A percentile compares a stretch with the other conserved stretches of the same genome.
These are phyloP conservation scores for Struthidea cinerea DNA, from an alignment of 2,113 vertebrate genomes.

Conservation along the genomic window DNA sequence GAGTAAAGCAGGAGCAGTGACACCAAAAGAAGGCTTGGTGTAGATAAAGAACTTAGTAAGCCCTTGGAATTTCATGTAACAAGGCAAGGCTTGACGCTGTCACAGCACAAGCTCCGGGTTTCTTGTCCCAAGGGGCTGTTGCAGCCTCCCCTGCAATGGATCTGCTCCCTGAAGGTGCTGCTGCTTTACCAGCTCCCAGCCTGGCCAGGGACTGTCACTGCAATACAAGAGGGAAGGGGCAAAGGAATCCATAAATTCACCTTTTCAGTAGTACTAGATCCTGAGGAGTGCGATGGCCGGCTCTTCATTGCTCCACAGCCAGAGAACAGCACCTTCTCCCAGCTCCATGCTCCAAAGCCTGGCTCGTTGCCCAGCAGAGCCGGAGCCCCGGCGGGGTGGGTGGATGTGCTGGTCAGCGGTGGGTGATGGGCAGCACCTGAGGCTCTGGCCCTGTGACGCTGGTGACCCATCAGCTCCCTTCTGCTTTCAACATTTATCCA, in stretches of 20 bases:
- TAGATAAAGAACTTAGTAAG: not conserved
- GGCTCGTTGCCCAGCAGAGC: too few species aligned
- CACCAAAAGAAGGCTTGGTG: not conserved
- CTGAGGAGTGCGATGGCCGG: not conserved
- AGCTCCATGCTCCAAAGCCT: rapidly evolving
- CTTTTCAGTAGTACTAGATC: not conserved
- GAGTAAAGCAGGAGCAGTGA: not conserved
- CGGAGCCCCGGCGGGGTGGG: rapidly evolving
- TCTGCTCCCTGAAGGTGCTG: not conserved
- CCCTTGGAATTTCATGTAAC: not conserved
- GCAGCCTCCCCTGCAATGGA: not conserved
- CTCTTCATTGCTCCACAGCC: rapidly evolving
- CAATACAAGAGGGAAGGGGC: not conserved
- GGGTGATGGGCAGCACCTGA: not conserved
- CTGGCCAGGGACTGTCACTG: not conserved
- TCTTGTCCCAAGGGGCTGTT: not conserved
- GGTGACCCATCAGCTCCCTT: not conserved
- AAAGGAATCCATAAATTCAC: not conserved
- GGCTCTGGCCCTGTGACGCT: rapidly evolving
- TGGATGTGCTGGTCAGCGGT: rapidly evolving
- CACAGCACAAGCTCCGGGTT: not conserved
- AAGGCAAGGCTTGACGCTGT: not conserved
- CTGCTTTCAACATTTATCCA: not conserved
- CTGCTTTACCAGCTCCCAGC: not conserved
- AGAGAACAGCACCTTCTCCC: not conserved